Base-by-base conservation (phyloP, 37 sponge, comb jelly and placozoan species). In the Halichondria panicea region DNA sequence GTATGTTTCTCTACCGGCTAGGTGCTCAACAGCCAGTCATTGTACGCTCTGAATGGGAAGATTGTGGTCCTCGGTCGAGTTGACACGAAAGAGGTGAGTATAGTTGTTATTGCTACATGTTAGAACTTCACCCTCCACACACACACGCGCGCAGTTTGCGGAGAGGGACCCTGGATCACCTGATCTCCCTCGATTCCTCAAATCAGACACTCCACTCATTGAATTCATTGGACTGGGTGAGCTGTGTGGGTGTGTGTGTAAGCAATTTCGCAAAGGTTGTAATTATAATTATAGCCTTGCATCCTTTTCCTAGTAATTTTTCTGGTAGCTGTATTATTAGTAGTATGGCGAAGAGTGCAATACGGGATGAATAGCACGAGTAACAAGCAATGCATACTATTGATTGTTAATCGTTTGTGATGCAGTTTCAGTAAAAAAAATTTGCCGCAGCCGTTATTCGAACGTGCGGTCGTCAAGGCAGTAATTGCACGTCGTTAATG, bases 171-270 rank as follows among this genome's bases (percentile, higher is more conserved):
- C 69, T 27, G 28, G 41, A 13, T 74, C 35, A 21, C 59, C 84
- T 6, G 80, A 79, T 34, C 65, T 77, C 45, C 42, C 82, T 19
- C 82, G 74, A 39, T 82, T 86, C 30, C 56, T 91, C 24, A 78
- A 65, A 3, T 59, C 78, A 31, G 33, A 63, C 8, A 56, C 61
- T 13, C 92, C 92, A 28, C 19, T 82, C 1, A 70, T 82, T 18
- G 75, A 91, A 11, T 86, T 73, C 70, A 68, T 86, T 15, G 92
- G 83, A 48, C 50, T 82, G 27, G 91, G 91, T 90, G 55, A 65
- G 77, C 8, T 50, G 19, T 48, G 52, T 55, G 56, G 4, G 56
- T 25, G 25, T 55, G 56, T 55, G 56, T 9, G 22, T 7, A 27
- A 27, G 56, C 2, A 31, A 27, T 63, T 31, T 4, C n/a, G n/a